Conservation (phyloP, 2,888 invertebrate genomes). For the Orthonevra nobilis region DNA sequence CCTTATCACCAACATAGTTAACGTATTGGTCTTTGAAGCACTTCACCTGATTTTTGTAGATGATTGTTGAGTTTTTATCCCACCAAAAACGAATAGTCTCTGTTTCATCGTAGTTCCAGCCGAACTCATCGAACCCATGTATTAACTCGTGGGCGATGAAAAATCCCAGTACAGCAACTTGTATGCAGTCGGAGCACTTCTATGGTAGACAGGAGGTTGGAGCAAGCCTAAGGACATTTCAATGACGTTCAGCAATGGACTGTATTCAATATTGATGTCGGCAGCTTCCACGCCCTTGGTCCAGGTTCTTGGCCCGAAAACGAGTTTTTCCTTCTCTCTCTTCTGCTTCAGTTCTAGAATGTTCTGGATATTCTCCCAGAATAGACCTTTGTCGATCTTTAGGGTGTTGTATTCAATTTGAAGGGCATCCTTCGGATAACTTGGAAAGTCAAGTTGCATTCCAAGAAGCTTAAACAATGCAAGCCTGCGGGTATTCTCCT, state of each 20-base stretch:
- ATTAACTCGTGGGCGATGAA: slow-evolving; percentile 77
- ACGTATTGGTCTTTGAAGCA: slow-evolving; percentile 75
- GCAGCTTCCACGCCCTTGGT: slow-evolving; percentile 72
- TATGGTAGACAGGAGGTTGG: slow-evolving; percentile 77
- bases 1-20: slow-evolving; percentile 73
- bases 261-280: slow-evolving; percentile 74
- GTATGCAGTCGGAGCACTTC: slow-evolving; percentile 75
- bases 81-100: slow-evolving; percentile 76
- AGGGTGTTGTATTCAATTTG: slow-evolving; percentile 70
- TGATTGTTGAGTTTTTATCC: slow-evolving; percentile 73
- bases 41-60: slow-evolving; percentile 73
- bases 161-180: slow-evolving; percentile 76
- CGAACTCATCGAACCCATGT: slow-evolving; percentile 76
- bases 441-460: slow-evolving; percentile 72
- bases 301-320: slow-evolving; percentile 64
- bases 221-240: slow-evolving; percentile 75
- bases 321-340: slow-evolving; percentile 25
- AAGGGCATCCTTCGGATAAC: slow-evolving; percentile 71
- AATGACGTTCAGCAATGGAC: slow-evolving; percentile 75
- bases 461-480: slow-evolving; percentile 72
- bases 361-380: slow-evolving; percentile 73
- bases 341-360: slow-evolving; percentile 39
- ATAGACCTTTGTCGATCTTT: slow-evolving; percentile 71
- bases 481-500: slow-evolving; percentile 73
- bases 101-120: slow-evolving; percentile 75